Percentiles rank a stretch among this genome's conserved stretches.
Evolutionary conservation across 2,888 invertebrate species (phyloP).

Genomic region (Proisotoma minuta): DNA sequence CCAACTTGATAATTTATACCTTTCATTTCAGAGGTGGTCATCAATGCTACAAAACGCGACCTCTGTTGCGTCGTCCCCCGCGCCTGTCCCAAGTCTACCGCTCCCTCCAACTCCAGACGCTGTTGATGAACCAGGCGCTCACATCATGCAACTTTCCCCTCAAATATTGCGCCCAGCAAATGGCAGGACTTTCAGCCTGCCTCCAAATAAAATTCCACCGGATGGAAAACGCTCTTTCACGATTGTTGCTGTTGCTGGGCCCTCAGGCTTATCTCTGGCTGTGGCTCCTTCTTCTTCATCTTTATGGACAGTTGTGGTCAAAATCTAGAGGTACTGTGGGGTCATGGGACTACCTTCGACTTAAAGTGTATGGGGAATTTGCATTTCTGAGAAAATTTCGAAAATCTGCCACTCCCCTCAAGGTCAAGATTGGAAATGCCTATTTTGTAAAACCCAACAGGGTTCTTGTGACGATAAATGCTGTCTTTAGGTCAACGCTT

Average conservation of each 20-base stretch:
- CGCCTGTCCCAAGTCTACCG: slow-evolving; percentile 5
- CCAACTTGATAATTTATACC: neutral
- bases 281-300: neutral
- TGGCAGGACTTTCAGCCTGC: neutral
- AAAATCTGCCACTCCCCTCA: neutral
- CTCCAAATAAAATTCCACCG: neutral
- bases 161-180: neutral
- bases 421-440: neutral
- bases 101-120: neutral
- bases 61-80: slow-evolving; percentile 2
- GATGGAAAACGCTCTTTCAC: neutral
- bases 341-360: neutral
- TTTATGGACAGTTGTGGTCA: neutral
- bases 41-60: neutral
- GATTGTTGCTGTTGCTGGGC: neutral
- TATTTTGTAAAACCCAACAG: neutral
- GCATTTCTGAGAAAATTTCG: neutral
- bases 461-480: neutral
- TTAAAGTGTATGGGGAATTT: neutral
- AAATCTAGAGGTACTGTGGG: neutral
- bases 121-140: neutral
- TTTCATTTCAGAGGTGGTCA: neutral
- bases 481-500: neutral
- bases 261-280: neutral
- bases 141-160: neutral